Percentiles rank a stretch among this genome's conserved stretches.
Evolutionary conservation across 1,140 invertebrate species (phyloP).

Genomic region (Antheraea mylitta): DNA sequence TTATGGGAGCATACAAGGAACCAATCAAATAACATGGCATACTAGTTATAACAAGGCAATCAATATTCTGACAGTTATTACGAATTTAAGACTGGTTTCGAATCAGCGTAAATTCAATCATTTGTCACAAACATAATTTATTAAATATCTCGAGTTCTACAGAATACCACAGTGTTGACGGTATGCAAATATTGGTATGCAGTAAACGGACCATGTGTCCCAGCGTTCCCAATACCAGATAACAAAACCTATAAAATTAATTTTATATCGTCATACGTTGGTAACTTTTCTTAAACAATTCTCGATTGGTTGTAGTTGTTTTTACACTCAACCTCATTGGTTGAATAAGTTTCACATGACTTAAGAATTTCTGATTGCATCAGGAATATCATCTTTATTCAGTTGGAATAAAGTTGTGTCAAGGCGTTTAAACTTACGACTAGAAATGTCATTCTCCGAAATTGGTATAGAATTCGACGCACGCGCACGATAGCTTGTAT

Average conservation of each 20-base stretch:
- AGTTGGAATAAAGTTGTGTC: constrained; percentile 29
- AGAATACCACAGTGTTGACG: constrained; percentile 25
- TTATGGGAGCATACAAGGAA: too few relatives aligned
- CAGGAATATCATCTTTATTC: constrained; percentile 28
- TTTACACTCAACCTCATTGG: constrained; percentile 36
- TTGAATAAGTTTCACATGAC: background rate
- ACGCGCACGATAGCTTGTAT: constrained; percentile 61
- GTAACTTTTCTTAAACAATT: constrained; percentile 13
- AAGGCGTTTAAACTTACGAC: constrained; percentile 27
- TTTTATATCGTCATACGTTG: constrained; percentile 20
- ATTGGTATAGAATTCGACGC: constrained; percentile 55
- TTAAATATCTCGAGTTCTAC: background rate
- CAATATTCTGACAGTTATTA: too few relatives aligned
- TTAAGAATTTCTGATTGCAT: background rate
- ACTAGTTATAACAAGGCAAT: too few relatives aligned
- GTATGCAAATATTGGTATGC: constrained; percentile 53
- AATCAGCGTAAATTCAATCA: background rate
- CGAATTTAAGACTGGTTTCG: too few relatives aligned
- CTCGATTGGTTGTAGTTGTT: constrained; percentile 39
- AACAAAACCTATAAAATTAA: constrained; percentile 31
- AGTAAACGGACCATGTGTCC: constrained; percentile 35
- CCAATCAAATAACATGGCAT: too few relatives aligned
- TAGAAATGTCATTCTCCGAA: constrained; percentile 42
- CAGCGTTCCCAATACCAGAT: constrained; percentile 36
- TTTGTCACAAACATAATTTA: background rate